A percentile compares a stretch with the other conserved stretches of the same genome.
These are phyloP conservation scores for Ophion slaviceki DNA, from an alignment of 2,888 invertebrate species.

Conservation along the genomic window DNA sequence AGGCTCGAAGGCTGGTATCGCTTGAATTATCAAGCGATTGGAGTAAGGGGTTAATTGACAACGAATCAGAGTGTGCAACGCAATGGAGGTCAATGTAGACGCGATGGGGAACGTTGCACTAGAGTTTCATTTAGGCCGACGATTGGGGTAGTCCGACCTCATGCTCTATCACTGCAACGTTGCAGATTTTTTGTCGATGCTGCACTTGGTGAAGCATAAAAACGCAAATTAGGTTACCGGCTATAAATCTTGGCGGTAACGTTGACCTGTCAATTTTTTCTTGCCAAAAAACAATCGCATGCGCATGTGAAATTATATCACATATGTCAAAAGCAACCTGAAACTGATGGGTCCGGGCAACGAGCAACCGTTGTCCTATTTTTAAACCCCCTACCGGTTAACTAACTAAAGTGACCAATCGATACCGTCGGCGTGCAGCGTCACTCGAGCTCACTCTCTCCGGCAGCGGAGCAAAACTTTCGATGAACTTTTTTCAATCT, in stretches of 20 bases:
- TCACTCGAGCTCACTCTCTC: slow-evolving; percentile 70
- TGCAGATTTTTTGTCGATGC: slow-evolving; percentile 30
- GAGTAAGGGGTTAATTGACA: too few relatives aligned
- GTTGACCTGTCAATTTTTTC: slow-evolving; percentile 1
- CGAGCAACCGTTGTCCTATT: slow-evolving; percentile 74
- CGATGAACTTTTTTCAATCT: not conserved
- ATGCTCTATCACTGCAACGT: not conserved
- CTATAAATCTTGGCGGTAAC: slow-evolving; percentile 31
- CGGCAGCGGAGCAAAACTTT: slow-evolving; percentile 18
- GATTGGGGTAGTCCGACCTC: too few relatives aligned
- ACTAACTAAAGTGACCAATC: slow-evolving; percentile 72
- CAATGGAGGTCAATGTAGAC: too few relatives aligned
- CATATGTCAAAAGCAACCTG: too few relatives aligned
- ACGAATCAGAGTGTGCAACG: too few relatives aligned
- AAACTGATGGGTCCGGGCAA: not conserved
- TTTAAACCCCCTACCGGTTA: slow-evolving; percentile 78
- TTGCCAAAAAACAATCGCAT: too few relatives aligned
- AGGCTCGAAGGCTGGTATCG: too few relatives aligned
- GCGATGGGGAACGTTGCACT: too few relatives aligned
- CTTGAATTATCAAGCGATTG: too few relatives aligned
- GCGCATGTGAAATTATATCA: too few relatives aligned
- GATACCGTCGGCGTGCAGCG: slow-evolving; percentile 67
- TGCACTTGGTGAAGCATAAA: not conserved
- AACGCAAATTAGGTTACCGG: too few relatives aligned
- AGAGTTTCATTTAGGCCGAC: too few relatives aligned